A percentile compares a stretch with the other conserved stretches of the same genome.
Evolutionary conservation across 2,113 vertebrate species (phyloP).

Genomic region (Tyto alba): DNA sequence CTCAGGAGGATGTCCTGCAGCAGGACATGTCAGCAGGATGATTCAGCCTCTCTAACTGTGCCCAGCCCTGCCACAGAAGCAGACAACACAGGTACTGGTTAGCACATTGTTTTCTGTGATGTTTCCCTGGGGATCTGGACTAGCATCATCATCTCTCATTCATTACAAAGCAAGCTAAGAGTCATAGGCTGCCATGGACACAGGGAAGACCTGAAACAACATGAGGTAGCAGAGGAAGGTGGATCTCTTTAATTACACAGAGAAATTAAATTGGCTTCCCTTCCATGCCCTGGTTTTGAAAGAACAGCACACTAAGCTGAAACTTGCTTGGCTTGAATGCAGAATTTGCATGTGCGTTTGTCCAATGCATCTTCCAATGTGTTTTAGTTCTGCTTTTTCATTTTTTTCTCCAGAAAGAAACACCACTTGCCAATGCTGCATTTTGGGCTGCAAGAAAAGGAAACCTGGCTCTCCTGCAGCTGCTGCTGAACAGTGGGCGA

Average conservation of each 20-base stretch:
- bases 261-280: neutral
- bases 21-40: neutral
- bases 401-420: conserved; percentile 85
- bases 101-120: neutral
- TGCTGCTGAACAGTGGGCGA: conserved; percentile 93
- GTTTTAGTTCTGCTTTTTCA: neutral
- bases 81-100: neutral
- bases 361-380: neutral
- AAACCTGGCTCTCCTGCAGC: conserved; percentile 91
- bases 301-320: neutral
- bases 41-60: neutral
- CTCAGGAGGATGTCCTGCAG: neutral
- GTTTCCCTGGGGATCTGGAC: neutral
- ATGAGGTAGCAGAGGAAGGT: neutral
- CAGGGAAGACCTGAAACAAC: neutral
- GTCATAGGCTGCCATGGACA: neutral
- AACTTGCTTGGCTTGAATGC: neutral
- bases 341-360: neutral
- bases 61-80: neutral
- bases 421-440: conserved; percentile 93
- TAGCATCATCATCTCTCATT: neutral
- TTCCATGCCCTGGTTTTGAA: neutral
- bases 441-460: conserved; percentile 96
- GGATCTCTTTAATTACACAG: neutral
- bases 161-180: neutral